Base-by-base conservation (phyloP, 2,797 vertebrate species). In the Phyllotis vaccarum region DNA sequence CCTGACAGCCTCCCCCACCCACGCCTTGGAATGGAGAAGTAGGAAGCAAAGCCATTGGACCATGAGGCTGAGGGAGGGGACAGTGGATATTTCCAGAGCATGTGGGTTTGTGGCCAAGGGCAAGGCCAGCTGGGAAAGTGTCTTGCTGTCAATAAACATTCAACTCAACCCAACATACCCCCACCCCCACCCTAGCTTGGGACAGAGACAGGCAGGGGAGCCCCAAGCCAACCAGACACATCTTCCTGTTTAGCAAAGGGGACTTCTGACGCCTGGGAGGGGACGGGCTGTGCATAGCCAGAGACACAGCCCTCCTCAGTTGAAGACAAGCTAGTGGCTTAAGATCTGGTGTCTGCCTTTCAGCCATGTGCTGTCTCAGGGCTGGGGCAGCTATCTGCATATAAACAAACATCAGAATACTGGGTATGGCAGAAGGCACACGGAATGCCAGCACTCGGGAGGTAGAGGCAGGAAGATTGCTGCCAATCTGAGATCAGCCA, bases 1-100 rank as follows among this genome's bases (percentile, higher is more conserved):
- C 1, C 1, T 19, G 6, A 78, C 54, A 54, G 22, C 91, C 72
- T 60, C 92, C 90, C 62, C 52, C 31, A 40, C 24, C 34, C 29
- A 2, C 6, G 31, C 81, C 64, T 76, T 60, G 89, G 87, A 97
- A 97, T 52, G 94, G 43, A 95, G 95, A 92, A 97, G 88, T 22
- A 82, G 96, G 88, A 91, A 97, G 49, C 87, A 76, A 74, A 85
- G 86, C 24, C 49, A 21, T 0, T 8, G 2, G 11, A 91, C 86
- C 76, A 0, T 90, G 89, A 90, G 76, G 43, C 22, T 0, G 5
- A n/a, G 56, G 43, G 93, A 5, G 0, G 22, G 78, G 37, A 34
- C 82, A 40, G 74, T 79, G 91, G 83, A 29, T 78, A 62, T 91
- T 94, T 97, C 90, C 96, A 96, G 87, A 96, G 31, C 16, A 0